A percentile compares a stretch with the other conserved stretches of the same genome.
Evolutionary conservation across 2,797 vertebrate genomes (phyloP).

Genomic region (Enteromius treurensis): DNA sequence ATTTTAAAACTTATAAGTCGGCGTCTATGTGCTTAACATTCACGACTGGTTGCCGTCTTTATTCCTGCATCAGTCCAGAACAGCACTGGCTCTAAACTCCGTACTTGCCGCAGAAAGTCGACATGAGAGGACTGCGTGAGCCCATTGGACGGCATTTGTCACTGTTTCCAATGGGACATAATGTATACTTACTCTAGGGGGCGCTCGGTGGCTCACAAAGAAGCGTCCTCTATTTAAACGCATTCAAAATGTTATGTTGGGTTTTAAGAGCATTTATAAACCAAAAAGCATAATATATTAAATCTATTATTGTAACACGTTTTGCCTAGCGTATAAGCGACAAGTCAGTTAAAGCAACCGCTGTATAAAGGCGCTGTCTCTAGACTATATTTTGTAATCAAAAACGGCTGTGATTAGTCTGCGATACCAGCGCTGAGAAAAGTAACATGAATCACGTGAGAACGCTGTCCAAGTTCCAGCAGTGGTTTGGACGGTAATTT

Average conservation of each 20-base stretch:
- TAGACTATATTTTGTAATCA: background rate
- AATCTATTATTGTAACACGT: background rate
- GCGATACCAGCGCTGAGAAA: background rate
- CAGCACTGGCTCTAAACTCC: slow-evolving; percentile 57
- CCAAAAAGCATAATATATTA: background rate
- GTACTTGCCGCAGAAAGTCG: slow-evolving; percentile 62
- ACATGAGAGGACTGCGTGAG: slow-evolving; percentile 48
- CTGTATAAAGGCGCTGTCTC: background rate
- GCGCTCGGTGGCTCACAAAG: slow-evolving; percentile 16
- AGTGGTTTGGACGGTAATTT: background rate
- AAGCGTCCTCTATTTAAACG: background rate
- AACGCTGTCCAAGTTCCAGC: background rate
- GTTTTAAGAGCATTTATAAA: background rate
- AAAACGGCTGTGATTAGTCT: slow-evolving; percentile 49
- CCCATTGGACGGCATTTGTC: slow-evolving; percentile 7
- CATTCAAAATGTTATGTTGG: background rate
- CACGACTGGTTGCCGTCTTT: slow-evolving; percentile 47
- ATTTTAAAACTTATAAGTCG: slow-evolving; percentile 59
- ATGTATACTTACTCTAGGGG: background rate
- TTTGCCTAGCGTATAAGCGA: background rate
- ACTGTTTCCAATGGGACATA: background rate
- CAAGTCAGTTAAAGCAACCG: background rate
- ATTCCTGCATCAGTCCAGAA: slow-evolving; percentile 54
- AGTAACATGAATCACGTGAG: slow-evolving; percentile 7
- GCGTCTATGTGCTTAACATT: slow-evolving; percentile 52